phyloP scores from a whole-genome alignment of 1,140 invertebrate genomes.

The Polypedilum pembai region DNA sequence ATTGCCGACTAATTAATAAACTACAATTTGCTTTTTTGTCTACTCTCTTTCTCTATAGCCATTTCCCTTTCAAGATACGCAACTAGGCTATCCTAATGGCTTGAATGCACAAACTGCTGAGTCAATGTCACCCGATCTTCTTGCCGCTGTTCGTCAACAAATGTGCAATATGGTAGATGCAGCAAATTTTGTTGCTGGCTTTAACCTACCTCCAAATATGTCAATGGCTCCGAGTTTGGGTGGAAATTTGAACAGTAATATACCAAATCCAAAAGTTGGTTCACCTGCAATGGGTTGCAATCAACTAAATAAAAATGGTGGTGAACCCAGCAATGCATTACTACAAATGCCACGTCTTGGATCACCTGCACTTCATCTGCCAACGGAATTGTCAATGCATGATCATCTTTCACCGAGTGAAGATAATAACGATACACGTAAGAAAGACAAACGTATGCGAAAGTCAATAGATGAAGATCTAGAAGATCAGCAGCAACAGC shows the following conservation, averaged over 20 bases:
- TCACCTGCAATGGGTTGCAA: slow-evolving; percentile 1
- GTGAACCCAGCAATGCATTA: neutral
- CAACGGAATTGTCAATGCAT: slow-evolving; percentile 1
- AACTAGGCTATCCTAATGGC: slow-evolving; percentile 39
- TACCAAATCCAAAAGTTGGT: slow-evolving; percentile 22
- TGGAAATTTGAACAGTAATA: neutral
- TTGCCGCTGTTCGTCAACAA: slow-evolving; percentile 53
- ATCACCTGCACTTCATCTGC: neutral
- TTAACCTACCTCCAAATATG: neutral
- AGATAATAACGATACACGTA: neutral
- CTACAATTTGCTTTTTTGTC: too few species aligned
- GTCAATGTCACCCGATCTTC: slow-evolving; percentile 41
- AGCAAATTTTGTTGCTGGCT: slow-evolving; percentile 36
- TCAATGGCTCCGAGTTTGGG: neutral
- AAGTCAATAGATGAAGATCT: slow-evolving; percentile 2
- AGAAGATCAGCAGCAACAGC: neutral
- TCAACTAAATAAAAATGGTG: slow-evolving; percentile 21
- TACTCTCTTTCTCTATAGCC: slow-evolving; percentile 32
- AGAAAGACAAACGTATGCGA: neutral
- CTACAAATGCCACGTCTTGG: slow-evolving; percentile 3
- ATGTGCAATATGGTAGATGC: slow-evolving; percentile 65
- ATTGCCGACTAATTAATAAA: neutral
- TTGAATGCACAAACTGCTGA: slow-evolving; percentile 33
- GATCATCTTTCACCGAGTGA: neutral
- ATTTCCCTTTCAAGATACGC: slow-evolving; percentile 41